Conservation (phyloP, 2,113 vertebrate species). For the Danionella cerebrum region DNA sequence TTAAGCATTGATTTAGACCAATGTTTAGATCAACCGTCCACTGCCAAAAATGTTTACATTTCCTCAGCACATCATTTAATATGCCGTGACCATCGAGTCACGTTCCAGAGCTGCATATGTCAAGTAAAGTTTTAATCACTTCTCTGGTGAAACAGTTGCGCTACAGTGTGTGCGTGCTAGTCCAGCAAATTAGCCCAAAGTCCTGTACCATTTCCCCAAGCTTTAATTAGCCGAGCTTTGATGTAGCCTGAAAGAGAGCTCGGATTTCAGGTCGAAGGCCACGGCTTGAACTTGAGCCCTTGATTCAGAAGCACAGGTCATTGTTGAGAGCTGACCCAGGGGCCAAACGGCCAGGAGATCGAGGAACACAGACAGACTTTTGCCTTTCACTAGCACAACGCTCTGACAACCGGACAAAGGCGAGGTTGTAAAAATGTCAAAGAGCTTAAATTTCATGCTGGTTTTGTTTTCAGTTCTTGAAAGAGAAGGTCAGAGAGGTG, state of each 20-base stretch:
- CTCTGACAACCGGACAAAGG: conserved; percentile 37
- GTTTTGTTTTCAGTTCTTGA: conserved; percentile 26
- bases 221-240: conserved; percentile 24
- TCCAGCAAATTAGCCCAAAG: conserved; percentile 9
- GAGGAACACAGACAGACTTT: conserved; percentile 21
- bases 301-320: conserved; percentile 18
- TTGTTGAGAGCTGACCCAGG: conserved; percentile 20
- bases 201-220: conserved; percentile 24
- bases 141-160: conserved; percentile 19
- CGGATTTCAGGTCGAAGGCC: conserved; percentile 26
- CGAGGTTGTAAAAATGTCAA: conserved; percentile 23
- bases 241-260: conserved; percentile 21
- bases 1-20: not conserved
- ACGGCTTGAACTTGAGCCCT: conserved; percentile 30
- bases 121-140: conserved; percentile 15
- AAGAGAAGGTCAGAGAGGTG: conserved; percentile 17
- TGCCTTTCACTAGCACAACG: conserved; percentile 24
- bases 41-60: conserved; percentile 17
- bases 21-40: not conserved
- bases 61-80: not conserved
- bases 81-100: not conserved
- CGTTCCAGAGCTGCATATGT: conserved; percentile 3
- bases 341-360: not conserved
- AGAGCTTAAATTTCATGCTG: conserved; percentile 22
- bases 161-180: not conserved